These are phyloP conservation scores for Thereva nobilitata DNA, from an alignment of 2,888 invertebrate genomes.

Conservation along the genomic window DNA sequence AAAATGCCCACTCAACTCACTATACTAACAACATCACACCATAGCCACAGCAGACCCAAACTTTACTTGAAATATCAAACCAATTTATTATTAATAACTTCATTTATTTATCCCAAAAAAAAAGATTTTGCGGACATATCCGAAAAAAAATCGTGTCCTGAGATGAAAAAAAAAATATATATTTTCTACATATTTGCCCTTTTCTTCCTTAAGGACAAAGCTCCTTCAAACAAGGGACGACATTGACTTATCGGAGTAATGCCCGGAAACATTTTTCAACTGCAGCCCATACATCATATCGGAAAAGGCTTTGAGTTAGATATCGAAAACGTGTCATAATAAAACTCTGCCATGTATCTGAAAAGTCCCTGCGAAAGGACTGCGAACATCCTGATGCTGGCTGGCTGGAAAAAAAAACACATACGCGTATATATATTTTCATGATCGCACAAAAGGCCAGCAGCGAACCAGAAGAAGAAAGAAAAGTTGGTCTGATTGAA, in stretches of 20 bases:
- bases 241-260: constrained; percentile 28
- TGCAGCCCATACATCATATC: constrained; percentile 31
- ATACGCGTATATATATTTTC: no score
- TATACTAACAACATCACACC: no score
- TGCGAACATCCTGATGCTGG: constrained; percentile 15
- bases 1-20: no score
- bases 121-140: no score
- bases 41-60: no score
- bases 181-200: no score
- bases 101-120: no score
- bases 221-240: constrained; percentile 13
- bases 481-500: constrained; percentile 40
- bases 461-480: constrained; percentile 4
- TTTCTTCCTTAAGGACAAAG: neutral
- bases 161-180: no score
- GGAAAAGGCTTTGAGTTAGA: constrained; percentile 23
- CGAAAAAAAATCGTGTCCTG: no score
- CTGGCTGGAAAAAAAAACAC: neutral
- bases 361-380: neutral
- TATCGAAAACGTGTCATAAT: constrained; percentile 35
- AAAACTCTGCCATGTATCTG: constrained; percentile 23
- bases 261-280: constrained; percentile 34
- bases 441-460: neutral
- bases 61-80: no score
- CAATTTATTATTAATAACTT: no score